Conservation (phyloP, 2,113 vertebrate genomes). For the Pseudorhombus dupliciocellatus region DNA sequence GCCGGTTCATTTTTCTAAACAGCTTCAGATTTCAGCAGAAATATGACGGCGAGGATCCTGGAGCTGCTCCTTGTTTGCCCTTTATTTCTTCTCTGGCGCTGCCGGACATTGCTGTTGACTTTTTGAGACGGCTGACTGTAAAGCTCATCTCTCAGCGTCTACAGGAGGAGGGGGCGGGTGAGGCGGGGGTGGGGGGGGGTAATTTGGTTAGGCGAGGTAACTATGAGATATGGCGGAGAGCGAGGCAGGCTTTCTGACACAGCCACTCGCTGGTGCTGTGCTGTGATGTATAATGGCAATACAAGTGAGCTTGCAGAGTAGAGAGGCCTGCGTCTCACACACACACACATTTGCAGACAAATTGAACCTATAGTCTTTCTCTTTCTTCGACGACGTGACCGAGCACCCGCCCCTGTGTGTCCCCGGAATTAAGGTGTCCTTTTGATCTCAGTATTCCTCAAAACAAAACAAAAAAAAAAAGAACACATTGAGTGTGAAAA, state of each 20-base stretch:
- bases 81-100: conserved; percentile 28
- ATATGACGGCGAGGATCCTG: conserved; percentile 8
- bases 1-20: background rate
- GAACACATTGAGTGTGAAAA: conserved; percentile 51
- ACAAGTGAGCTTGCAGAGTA: conserved; percentile 58
- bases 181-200: conserved; percentile 59
- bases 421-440: conserved; percentile 48
- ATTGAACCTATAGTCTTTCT: conserved; percentile 61
- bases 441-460: conserved; percentile 58
- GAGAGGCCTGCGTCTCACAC: conserved; percentile 38
- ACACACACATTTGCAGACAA: conserved; percentile 45
- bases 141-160: conserved; percentile 68
- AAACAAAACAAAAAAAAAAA: conserved; percentile 37
- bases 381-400: conserved; percentile 20
- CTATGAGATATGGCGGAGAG: conserved; percentile 81
- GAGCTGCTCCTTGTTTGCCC: conserved; percentile 43
- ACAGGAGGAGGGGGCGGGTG: conserved; percentile 50
- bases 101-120: conserved; percentile 56
- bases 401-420: conserved; percentile 24
- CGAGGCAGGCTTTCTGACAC: conserved; percentile 79
- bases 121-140: conserved; percentile 53
- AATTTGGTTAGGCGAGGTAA: conserved; percentile 85
- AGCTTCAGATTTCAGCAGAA: conserved; percentile 10
- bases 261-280: conserved; percentile 61
- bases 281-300: conserved; percentile 83